phyloP scores from a whole-genome alignment of 2,888 invertebrate genomes.

The Penaeus monodon region DNA sequence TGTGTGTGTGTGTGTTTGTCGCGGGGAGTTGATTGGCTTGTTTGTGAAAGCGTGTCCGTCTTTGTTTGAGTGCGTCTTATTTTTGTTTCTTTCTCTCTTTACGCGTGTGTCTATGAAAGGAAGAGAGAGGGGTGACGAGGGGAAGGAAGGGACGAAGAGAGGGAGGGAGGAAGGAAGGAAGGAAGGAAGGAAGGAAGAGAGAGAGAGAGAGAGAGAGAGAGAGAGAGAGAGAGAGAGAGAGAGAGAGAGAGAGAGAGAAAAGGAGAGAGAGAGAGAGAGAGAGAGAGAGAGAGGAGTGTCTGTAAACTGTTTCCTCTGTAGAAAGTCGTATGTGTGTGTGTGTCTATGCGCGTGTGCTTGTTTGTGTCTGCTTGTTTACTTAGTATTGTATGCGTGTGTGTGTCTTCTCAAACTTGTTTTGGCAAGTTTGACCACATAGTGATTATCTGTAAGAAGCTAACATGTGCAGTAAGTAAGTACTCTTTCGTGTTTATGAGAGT shows the following conservation, averaged over 20 bases:
- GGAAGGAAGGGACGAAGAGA: background rate
- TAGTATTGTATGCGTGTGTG: too few relatives aligned
- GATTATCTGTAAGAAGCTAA: too few relatives aligned
- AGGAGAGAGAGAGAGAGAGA: background rate
- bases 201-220: background rate
- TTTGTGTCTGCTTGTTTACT: background rate
- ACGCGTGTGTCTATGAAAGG: rapidly evolving
- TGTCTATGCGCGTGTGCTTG: background rate
- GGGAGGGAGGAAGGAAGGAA: background rate
- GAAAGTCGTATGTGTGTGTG: background rate
- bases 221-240: background rate
- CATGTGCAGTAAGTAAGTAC: too few relatives aligned
- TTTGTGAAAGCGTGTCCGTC: too few relatives aligned
- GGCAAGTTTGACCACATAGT: background rate
- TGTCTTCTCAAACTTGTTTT: too few relatives aligned
- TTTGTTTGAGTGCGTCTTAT: too few relatives aligned
- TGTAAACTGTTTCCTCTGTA: background rate
- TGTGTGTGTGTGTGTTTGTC: too few relatives aligned
- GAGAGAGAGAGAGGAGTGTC: background rate
- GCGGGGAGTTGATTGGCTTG: too few relatives aligned
- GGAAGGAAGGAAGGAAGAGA: background rate
- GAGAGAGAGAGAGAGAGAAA: too few relatives aligned
- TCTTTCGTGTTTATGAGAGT: too few relatives aligned
- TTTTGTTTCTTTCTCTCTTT: too few relatives aligned
- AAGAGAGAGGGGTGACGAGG: background rate